Base-by-base conservation (phyloP, 2,888 invertebrate genomes). In the Drosophila atripex region DNA sequence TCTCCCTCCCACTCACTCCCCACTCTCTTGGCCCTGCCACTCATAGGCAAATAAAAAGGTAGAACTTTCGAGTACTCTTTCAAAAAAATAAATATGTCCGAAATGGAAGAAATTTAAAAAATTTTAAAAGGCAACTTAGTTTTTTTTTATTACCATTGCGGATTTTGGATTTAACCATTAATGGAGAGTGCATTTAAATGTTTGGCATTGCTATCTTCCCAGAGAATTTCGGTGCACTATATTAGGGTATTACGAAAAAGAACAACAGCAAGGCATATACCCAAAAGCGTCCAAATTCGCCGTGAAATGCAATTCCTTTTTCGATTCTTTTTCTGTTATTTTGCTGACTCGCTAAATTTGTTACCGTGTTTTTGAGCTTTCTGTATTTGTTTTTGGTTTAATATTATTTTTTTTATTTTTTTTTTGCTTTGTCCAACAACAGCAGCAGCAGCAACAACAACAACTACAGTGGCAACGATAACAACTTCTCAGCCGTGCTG, bases 301-400 rank as follows among this genome's bases (percentile, higher is more conserved):
- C 75, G 70, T 86, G 80, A 83, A 88, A 88, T 83, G 88, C 88
- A 83, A 86, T 88, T 88, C 80, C 85, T 84, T 83, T 76, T 71
- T 86, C 53, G 58, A 71, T 85, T 68, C 73, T 75, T 85, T 71
- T 76, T 51, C 49, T 59, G 47, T 72, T 72, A 43, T 70, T 88
- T 75, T 70, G 83, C 88, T 88, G 84, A 88, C 59, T 83, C 61
- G 77, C 80, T 72, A 86, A 78, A 83, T 79, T 83, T 77, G 75
- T 86, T 82, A 78, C 86, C 71, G 84, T 70, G 77, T 71, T 82
- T 72, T 23, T 23, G 52, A 68, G 76, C 74, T 63, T 80, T 77
- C 58, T 66, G 32, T 28, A 54, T 47, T 66, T 70, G 68, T 35
- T 60, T 47, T 39, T 51, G 21, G 35, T 30, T 49, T 69, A 30